Evolutionary conservation across 2,797 vertebrate genomes (phyloP), one percentile per base, ranked within the genome.

Genomic region (Molothrus ater): DNA sequence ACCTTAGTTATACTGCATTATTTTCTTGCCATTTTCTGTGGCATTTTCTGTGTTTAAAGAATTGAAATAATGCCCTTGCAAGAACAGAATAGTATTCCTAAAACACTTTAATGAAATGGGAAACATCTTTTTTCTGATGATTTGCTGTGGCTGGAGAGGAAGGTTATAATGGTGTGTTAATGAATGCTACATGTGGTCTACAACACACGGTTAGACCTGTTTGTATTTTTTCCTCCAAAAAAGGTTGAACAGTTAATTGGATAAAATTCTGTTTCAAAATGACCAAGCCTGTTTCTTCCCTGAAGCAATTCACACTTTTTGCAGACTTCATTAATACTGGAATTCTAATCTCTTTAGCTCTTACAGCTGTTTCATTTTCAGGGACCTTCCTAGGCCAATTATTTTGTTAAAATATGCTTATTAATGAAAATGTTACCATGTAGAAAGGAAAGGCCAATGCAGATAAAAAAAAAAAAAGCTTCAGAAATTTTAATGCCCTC

Each of bases 291-390:
- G 8, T 82, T 94, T 54, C 73, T 90, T 94, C 72, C 42, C 48
- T 34, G 80, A 64, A 96, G 91, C 66, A 73, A 88, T 74, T 83
- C 57, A 79, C 28, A 34, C 47, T 93, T 66, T 92, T 89, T 76
- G 79, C 48, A 34, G 73, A 92, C 63, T 80, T 86, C 82, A 93
- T 93, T 96, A 96, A 95, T 71, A n/a, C 65, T 93, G 64, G 60
- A 90, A 96, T 96, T 97, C 93, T 90, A 94, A 97, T 93, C 87
- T 88, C 24, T 95, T 90, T 68, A 80, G 70, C 69, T 93, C 70
- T 92, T 66, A 51, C 57, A 95, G 96, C 80, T 87, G 64, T 96
- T 97, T 88, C 74, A 83, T 93, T 97, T 95, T 78, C 17, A 10
- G 84, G 75, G 70, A 92, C 72, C 73, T 91, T 93, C 28, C 65